Evolutionary conservation across 2,888 invertebrate genomes (phyloP), one percentile per base, ranked within the genome.

Genomic region (Hyppa rectilinea): DNA sequence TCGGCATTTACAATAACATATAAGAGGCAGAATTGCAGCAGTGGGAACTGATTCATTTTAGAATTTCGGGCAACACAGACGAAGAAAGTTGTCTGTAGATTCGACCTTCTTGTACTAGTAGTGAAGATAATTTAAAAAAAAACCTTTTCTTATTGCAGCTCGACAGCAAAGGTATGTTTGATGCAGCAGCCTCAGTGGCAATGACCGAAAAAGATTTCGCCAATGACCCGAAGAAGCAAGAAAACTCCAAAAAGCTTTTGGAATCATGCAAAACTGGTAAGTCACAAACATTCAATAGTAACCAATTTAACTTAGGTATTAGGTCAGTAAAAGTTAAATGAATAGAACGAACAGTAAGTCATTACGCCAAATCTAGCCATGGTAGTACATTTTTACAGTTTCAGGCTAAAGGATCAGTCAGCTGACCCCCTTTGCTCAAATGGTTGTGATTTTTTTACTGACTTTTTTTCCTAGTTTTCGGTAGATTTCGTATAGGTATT

Each of bases 231-330:
- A 82, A 84, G 0, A 92, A 91, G 80, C 61, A 90, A 5, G 91
- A 92, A 50, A 91, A 85, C 50, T 86, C 93, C 0, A 94, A 92
- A 71, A 92, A 92, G 73, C 80, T 96, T 10, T 90, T 93, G 50
- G 90, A 91, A 10, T 49, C 84, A 1, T 96, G 96, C 83, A 93
- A 90, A 71, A 89, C 88, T 88, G 93, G 96, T 95, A 83, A 63
- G 58, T n/a, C 17, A 55, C 10, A 9, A 40, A 38, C 31, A 40
- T 34, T 23, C 2, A 1, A 12, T 36, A n/a, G 60, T 0, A 50
- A 56, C 14, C 7, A 14, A 12, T 2, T 5, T 23, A 20, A 26
- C 9, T 14, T 7, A n/a, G n/a, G n/a, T n/a, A 29, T 72, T 6
- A 36, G 12, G 7, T 9, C 17, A 29, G 29, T 4, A 20, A 34